phyloP scores from a whole-genome alignment of 2,113 vertebrate species.

The Cololabis saira region DNA sequence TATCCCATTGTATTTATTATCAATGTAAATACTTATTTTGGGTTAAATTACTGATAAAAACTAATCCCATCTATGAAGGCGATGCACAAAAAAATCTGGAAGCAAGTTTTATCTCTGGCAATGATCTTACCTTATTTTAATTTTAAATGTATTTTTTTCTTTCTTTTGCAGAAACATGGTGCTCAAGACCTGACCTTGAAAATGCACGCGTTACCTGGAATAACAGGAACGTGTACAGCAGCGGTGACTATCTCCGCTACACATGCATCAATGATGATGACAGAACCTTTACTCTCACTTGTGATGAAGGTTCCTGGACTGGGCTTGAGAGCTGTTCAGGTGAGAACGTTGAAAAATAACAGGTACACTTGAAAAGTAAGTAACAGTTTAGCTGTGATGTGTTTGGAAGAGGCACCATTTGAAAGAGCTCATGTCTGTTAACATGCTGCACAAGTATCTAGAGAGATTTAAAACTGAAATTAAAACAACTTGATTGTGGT shows the following conservation, averaged over 20 bases:
- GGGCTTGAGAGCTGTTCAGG: conserved; percentile 7
- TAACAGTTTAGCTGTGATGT: no score
- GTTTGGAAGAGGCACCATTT: background rate
- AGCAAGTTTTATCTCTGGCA: background rate
- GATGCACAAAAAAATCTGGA: background rate
- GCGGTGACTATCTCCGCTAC: accelerated
- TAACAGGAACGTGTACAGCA: accelerated
- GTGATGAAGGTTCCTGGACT: background rate
- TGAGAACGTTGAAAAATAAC: conserved; percentile 7
- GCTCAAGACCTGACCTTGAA: background rate
- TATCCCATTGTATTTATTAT: no score
- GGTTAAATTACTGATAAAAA: no score
- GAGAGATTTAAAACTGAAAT: no score
- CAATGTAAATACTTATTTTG: no score
- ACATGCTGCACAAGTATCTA: no score
- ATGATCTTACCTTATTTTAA: background rate
- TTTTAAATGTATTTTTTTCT: no score
- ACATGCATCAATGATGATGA: accelerated
- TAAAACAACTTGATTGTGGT: no score
- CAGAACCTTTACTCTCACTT: background rate
- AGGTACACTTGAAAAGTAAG: no score
- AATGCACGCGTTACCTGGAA: accelerated
- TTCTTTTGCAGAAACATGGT: background rate
- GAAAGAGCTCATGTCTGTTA: background rate
- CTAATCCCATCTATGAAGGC: no score